Conservation (phyloP, 2,113 vertebrate genomes). For the Pluvialis apricaria region DNA sequence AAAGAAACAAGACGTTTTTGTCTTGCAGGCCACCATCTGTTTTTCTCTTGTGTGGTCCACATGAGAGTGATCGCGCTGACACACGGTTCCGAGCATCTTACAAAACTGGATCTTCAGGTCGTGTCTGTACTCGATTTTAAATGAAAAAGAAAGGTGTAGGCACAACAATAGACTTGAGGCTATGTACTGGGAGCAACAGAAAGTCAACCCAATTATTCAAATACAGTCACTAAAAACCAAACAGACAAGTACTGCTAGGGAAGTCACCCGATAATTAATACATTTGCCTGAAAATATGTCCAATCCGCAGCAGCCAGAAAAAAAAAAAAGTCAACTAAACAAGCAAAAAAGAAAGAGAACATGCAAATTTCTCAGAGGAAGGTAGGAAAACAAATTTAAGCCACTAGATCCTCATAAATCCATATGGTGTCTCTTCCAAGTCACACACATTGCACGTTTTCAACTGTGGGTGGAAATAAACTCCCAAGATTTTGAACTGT, state of each 20-base stretch:
- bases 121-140: background rate
- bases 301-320: background rate
- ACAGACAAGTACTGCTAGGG: background rate
- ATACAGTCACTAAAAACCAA: slow-evolving; percentile 14
- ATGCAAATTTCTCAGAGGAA: background rate
- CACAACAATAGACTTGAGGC: slow-evolving; percentile 8
- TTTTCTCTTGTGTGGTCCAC: background rate
- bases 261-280: background rate
- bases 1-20: background rate
- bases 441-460: background rate
- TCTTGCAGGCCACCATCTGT: background rate
- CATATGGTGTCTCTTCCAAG: background rate
- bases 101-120: slow-evolving; percentile 60
- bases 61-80: background rate
- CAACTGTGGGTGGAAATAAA: background rate
- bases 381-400: background rate
- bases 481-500: background rate
- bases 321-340: background rate
- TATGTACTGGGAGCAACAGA: background rate
- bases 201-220: slow-evolving; percentile 39
- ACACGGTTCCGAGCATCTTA: slow-evolving; percentile 8
- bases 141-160: slow-evolving; percentile 3
- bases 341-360: background rate
- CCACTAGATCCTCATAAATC: background rate
- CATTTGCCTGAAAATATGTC: background rate